phyloP scores from a whole-genome alignment of 2,888 invertebrate genomes.

The Rotaria sp. region DNA sequence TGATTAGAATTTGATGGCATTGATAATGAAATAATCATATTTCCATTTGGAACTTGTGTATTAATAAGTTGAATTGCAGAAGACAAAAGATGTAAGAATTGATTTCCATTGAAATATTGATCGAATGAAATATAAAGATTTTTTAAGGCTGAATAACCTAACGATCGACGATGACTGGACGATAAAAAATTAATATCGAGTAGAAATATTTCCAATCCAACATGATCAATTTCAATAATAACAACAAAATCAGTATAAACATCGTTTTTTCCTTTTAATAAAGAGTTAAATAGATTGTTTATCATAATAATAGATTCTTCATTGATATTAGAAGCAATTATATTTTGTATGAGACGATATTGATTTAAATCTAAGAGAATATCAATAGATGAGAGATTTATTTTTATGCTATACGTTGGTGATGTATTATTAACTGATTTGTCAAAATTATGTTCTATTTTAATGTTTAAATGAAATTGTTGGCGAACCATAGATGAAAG shows the following conservation, averaged over 20 bases:
- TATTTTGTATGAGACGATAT: background rate
- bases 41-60: background rate
- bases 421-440: background rate
- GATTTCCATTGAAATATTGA: background rate
- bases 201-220: background rate
- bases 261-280: background rate
- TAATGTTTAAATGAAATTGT: background rate
- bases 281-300: background rate
- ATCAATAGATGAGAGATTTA: background rate
- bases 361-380: background rate
- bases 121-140: background rate
- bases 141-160: background rate
- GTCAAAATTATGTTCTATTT: background rate
- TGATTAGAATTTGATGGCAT: background rate
- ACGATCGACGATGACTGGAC: background rate
- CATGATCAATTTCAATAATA: background rate
- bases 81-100: background rate
- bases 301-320: background rate
- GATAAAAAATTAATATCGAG: background rate
- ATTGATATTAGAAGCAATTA: background rate
- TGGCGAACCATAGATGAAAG: background rate
- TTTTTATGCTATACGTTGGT: background rate
- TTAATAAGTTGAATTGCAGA: background rate
- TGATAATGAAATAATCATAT: background rate
- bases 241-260: background rate